Conservation (phyloP, 2,797 vertebrate genomes). For the Chelon labrosus region DNA sequence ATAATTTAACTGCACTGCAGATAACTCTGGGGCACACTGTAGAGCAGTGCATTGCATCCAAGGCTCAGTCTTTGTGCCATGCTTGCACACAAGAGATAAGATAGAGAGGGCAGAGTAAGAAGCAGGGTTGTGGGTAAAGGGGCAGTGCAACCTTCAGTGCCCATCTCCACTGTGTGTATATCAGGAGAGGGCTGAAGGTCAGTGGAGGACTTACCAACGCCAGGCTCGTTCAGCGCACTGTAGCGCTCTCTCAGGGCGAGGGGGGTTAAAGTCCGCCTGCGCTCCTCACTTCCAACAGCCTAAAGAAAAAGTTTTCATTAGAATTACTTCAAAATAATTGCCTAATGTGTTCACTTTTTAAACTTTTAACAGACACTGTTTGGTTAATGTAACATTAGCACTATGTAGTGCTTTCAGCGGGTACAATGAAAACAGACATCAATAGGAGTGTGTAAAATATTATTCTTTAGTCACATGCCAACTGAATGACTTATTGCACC, state of each 20-base stretch:
- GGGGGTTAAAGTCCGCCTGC: constrained; percentile 92
- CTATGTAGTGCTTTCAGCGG: background rate
- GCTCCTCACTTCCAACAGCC: constrained; percentile 91
- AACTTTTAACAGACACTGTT: background rate
- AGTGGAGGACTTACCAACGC: constrained; percentile 85
- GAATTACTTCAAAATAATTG: background rate
- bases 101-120: constrained; percentile 66
- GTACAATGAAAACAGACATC: background rate
- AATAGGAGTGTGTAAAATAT: background rate
- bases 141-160: constrained; percentile 79
- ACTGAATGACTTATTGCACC: background rate
- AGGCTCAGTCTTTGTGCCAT: constrained; percentile 83
- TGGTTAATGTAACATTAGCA: background rate
- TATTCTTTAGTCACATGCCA: background rate
- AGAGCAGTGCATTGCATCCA: constrained; percentile 81
- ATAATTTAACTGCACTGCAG: constrained; percentile 64
- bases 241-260: constrained; percentile 93
- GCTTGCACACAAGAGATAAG: constrained; percentile 72
- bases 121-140: constrained; percentile 74
- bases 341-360: background rate
- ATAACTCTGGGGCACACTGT: constrained; percentile 59
- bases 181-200: constrained; percentile 59
- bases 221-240: constrained; percentile 91
- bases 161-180: constrained; percentile 54
- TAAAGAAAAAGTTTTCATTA: constrained; percentile 54